phyloP scores from a whole-genome alignment of 1,140 invertebrate genomes.

The Metaphire vulgaris region DNA sequence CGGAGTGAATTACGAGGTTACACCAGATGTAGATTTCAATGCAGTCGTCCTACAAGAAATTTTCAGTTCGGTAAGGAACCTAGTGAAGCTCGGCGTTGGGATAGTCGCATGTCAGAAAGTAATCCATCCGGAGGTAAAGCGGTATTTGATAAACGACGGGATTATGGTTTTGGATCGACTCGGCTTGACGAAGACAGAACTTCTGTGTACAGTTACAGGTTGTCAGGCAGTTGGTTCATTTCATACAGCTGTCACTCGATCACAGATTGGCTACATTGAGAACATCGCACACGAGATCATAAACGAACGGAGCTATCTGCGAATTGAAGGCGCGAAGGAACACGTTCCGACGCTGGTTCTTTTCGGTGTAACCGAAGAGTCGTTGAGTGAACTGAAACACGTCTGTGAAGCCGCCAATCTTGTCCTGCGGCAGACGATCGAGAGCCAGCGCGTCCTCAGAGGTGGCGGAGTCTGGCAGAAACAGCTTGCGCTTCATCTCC shows the following conservation, averaged over 20 bases:
- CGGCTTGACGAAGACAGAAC: background rate
- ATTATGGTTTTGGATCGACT: conserved; percentile 13
- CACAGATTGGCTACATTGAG: background rate
- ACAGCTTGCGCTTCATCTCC: background rate
- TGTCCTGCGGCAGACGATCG: background rate
- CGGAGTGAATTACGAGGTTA: conserved; percentile 7
- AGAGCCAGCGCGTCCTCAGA: background rate
- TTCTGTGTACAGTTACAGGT: background rate
- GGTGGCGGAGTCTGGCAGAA: background rate
- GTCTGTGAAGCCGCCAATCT: background rate
- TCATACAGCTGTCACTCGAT: background rate
- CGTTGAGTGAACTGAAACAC: conserved; percentile 12
- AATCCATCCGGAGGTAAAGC: conserved; percentile 16
- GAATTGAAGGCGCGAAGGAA: background rate
- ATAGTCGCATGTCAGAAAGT: conserved; percentile 17
- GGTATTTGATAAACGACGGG: background rate
- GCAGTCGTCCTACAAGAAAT: background rate
- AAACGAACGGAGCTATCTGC: background rate
- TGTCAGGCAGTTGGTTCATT: background rate
- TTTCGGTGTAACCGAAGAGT: conserved; percentile 5
- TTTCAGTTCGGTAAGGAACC: background rate
- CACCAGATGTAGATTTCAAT: background rate
- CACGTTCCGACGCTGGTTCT: conserved; percentile 5
- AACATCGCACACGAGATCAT: conserved; percentile 1
- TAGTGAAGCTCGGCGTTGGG: conserved; percentile 1